A percentile compares a stretch with the other conserved stretches of the same genome.
These are phyloP conservation scores for Tetragonula carbonaria DNA, from an alignment of 2,888 invertebrate genomes.

Conservation along the genomic window DNA sequence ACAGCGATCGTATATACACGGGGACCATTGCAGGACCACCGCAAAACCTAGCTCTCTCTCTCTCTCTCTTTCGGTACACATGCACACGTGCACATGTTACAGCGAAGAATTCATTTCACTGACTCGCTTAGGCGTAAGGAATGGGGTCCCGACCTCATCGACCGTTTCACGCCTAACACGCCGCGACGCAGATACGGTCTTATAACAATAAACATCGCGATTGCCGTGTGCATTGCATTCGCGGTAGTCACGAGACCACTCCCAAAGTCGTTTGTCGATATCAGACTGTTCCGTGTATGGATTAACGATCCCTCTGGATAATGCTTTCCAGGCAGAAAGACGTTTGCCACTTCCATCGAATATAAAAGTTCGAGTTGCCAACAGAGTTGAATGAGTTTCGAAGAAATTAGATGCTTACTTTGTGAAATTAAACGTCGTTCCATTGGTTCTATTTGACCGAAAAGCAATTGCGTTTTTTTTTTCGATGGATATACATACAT, in stretches of 20 bases:
- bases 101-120: slow-evolving; percentile 75
- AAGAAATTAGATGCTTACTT: neutral
- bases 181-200: slow-evolving; percentile 61
- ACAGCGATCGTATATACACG: slow-evolving; percentile 54
- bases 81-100: slow-evolving; percentile 51
- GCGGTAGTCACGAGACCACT: slow-evolving; percentile 66
- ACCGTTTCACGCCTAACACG: slow-evolving; percentile 70
- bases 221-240: slow-evolving; percentile 67
- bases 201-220: slow-evolving; percentile 72
- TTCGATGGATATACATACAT: too few relatives aligned
- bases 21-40: slow-evolving; percentile 25
- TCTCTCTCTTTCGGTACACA: neutral
- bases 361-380: neutral
- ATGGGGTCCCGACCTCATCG: slow-evolving; percentile 72
- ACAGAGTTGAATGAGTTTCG: neutral
- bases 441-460: too few relatives aligned
- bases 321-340: slow-evolving; percentile 19
- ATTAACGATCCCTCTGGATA: slow-evolving; percentile 42
- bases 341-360: neutral
- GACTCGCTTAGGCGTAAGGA: slow-evolving; percentile 70
- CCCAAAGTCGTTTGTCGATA: slow-evolving; percentile 63
- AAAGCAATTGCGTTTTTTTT: too few relatives aligned
- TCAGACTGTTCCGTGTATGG: slow-evolving; percentile 38
- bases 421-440: neutral
- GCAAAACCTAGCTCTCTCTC: neutral